Percentiles rank a stretch among this genome's conserved stretches.
phyloP scores from a whole-genome alignment of 2,888 invertebrate genomes.

The Mamestra brassicae region DNA sequence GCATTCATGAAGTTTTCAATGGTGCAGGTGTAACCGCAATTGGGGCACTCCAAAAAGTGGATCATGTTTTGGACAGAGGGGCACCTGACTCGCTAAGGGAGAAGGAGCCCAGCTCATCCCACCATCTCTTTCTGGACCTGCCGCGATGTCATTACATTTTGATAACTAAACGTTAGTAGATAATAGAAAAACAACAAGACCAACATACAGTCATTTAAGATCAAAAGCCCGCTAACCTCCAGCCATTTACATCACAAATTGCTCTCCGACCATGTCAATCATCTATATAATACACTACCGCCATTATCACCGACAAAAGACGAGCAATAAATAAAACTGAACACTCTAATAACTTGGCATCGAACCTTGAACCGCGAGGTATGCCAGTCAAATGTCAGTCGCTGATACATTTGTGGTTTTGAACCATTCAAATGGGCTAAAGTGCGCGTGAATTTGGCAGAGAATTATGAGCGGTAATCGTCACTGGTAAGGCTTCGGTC shows the following conservation, averaged over 20 bases:
- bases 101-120: too few relatives aligned
- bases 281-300: constrained; percentile 29
- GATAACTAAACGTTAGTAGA: too few relatives aligned
- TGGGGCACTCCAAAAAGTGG: too few relatives aligned
- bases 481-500: not conserved
- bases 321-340: constrained; percentile 62
- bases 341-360: constrained; percentile 61
- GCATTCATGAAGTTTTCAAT: too few relatives aligned
- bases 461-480: constrained; percentile 38
- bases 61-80: too few relatives aligned
- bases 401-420: constrained; percentile 59
- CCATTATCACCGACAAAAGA: constrained; percentile 59
- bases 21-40: too few relatives aligned
- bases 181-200: not conserved
- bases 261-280: constrained; percentile 27
- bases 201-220: not conserved
- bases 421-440: constrained; percentile 43
- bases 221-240: constrained; percentile 1
- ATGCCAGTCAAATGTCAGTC: constrained; percentile 60
- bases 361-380: constrained; percentile 65
- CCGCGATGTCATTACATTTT: too few relatives aligned
- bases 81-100: too few relatives aligned
- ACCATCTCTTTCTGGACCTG: too few relatives aligned
- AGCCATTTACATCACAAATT: constrained; percentile 37
- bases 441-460: constrained; percentile 45